Evolutionary conservation across 2,113 vertebrate species (phyloP), one percentile per base, ranked within the genome.

Genomic region (Centrocercus urophasianus): DNA sequence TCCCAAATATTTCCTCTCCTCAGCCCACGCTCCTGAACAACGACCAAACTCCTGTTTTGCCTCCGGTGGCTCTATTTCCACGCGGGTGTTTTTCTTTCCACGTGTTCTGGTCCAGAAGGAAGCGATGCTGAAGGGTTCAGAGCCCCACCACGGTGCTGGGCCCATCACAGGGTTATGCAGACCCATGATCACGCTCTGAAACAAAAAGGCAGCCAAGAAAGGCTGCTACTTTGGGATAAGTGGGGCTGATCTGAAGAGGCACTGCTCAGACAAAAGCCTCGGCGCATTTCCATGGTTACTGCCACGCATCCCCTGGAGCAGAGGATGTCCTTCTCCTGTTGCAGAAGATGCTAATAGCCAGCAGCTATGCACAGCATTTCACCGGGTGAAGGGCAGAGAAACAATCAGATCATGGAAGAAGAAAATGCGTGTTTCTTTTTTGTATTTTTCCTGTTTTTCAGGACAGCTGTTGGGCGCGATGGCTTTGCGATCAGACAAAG

Each of bases 81-180:
- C 14, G 12, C 25, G 30, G 14, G 3, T 25, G 10, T 16, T 63
- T 52, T 52, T 21, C 36, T 9, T 79, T 25, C 30, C 32, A 19
- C 18, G 15, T 3, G 14, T 27, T 40, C 48, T 50, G 7, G 3
- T 10, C 36, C 28, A 45, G 48, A 77, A 27, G 0, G 0, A 60
- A 87, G 42, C 0, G 1, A 54, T 67, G 56, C 56, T 86, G 48
- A 14, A 80, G 11, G 17, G 34, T 30, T 48, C 0, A 0, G 50
- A 81, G 42, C 5, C 74, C 81, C 50, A 63, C 8, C 71, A 59
- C 30, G 18, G 47, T 60, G 54, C 34, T 2, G 3, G 12, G 34
- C 59, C 61, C 16, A 59, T 48, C 32, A 83, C 75, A 18, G 57
- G 43, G 17, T 34, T 48, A 36, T 7, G 20, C 38, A 71, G 91